A percentile compares a stretch with the other conserved stretches of the same genome.
Evolutionary conservation across 1,140 invertebrate species (phyloP).

Genomic region (Lutraria rhynchaena): DNA sequence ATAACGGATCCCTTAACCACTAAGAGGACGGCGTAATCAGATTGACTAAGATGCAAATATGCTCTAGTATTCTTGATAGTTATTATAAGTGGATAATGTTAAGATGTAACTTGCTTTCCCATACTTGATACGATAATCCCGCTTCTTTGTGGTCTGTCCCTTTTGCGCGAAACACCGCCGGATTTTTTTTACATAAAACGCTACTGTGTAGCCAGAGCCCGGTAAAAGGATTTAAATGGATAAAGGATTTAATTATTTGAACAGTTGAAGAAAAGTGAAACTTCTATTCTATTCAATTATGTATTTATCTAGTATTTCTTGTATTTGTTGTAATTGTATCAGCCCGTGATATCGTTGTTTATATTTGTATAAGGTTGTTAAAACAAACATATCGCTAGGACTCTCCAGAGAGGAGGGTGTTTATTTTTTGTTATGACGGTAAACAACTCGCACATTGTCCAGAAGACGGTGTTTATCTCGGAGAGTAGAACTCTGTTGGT

Average conservation of each 20-base stretch:
- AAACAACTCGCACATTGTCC: constrained; percentile 19
- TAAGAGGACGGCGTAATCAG: constrained; percentile 10
- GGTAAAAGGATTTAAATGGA: no score
- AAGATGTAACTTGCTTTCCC: no score
- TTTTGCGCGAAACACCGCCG: no score
- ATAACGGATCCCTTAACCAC: constrained; percentile 36
- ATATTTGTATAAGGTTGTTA: constrained; percentile 30
- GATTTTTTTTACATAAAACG: no score
- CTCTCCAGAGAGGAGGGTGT: constrained; percentile 30
- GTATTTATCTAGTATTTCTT: constrained; percentile 13
- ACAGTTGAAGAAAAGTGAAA: neutral
- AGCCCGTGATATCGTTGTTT: neutral
- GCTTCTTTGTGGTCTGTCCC: no score
- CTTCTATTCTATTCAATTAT: neutral
- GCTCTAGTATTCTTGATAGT: no score
- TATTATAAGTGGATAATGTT: no score
- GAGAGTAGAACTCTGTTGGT: neutral
- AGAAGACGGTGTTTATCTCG: neutral
- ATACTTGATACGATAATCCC: no score
- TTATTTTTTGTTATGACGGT: constrained; percentile 53
- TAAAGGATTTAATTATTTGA: no score
- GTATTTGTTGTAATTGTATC: constrained; percentile 20
- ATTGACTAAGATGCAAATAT: constrained; percentile 10
- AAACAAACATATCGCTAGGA: constrained; percentile 45
- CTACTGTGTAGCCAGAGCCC: no score